Conservation (phyloP, 1,140 invertebrate species). For the Halictus rubicundus region DNA sequence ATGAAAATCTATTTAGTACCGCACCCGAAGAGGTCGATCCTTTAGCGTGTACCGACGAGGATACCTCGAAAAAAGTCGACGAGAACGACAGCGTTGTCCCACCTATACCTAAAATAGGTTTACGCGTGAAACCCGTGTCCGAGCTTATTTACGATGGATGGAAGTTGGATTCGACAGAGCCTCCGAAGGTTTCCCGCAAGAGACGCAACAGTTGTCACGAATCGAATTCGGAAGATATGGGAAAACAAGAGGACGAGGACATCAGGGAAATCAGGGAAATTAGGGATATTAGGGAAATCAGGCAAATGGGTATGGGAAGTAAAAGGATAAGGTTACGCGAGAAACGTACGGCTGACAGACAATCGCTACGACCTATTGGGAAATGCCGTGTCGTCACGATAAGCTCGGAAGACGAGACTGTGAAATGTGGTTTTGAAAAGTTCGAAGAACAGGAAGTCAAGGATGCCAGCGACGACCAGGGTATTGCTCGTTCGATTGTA, state of each 20-base stretch:
- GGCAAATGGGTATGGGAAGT: slow-evolving; percentile 60
- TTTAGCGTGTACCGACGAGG: slow-evolving; percentile 63
- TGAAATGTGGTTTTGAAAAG: slow-evolving; percentile 56
- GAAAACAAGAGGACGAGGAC: slow-evolving; percentile 43
- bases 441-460: slow-evolving; percentile 56
- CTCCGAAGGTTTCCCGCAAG: slow-evolving; percentile 69
- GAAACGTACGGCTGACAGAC: slow-evolving; percentile 79
- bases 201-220: slow-evolving; percentile 73
- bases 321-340: slow-evolving; percentile 81
- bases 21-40: slow-evolving; percentile 70
- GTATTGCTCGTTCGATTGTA: slow-evolving; percentile 24
- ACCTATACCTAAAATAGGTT: slow-evolving; percentile 62
- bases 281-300: too few relatives aligned
- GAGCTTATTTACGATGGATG: slow-evolving; percentile 72
- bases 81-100: slow-evolving; percentile 1
- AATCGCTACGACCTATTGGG: slow-evolving; percentile 82
- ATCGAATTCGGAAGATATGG: slow-evolving; percentile 69
- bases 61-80: slow-evolving; percentile 48
- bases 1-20: slow-evolving; percentile 68
- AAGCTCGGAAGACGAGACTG: slow-evolving; percentile 74
- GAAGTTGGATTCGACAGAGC: slow-evolving; percentile 70
- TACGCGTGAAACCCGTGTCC: slow-evolving; percentile 73
- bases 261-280: slow-evolving; percentile 15
- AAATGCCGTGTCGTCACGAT: slow-evolving; percentile 75
- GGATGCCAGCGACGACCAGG: slow-evolving; percentile 57